These are phyloP conservation scores for Athrips mouffetella DNA, from an alignment of 2,888 invertebrate genomes.

Conservation along the genomic window DNA sequence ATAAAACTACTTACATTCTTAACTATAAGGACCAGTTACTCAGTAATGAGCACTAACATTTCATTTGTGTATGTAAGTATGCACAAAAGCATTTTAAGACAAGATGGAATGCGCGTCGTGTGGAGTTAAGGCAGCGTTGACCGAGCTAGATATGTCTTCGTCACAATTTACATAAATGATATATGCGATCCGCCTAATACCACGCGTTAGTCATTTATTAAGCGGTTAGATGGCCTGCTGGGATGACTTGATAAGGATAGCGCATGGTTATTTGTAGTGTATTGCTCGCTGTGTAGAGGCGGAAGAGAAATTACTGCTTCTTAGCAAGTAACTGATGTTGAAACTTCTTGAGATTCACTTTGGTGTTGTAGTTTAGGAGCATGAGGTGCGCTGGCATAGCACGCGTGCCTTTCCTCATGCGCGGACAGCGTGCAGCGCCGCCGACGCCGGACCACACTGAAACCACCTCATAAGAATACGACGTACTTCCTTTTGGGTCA, in stretches of 20 bases:
- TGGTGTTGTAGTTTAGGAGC: conserved; percentile 6
- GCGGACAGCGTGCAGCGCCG: conserved; percentile 65
- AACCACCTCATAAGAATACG: conserved; percentile 36
- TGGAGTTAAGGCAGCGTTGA: conserved; percentile 61
- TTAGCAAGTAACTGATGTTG: background rate
- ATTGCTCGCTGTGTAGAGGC: background rate
- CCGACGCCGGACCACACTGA: conserved; percentile 64
- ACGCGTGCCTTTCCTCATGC: conserved; percentile 56
- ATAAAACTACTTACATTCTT: background rate
- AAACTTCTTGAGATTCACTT: background rate
- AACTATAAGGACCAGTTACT: conserved; percentile 35
- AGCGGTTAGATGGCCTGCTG: conserved; percentile 42
- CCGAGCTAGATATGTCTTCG: conserved; percentile 76
- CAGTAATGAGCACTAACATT: conserved; percentile 35
- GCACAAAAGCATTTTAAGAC: conserved; percentile 44
- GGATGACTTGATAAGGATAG: background rate
- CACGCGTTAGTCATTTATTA: conserved; percentile 72
- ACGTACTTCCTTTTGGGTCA: conserved; percentile 43
- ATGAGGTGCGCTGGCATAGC: conserved; percentile 60
- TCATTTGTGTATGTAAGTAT: conserved; percentile 51
- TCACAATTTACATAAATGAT: conserved; percentile 79
- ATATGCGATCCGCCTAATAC: conserved; percentile 75
- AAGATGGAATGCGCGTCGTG: conserved; percentile 69
- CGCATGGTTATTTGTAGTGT: no score
- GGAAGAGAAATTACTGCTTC: no score